These are phyloP conservation scores for Hesperia comma DNA, from an alignment of 2,888 invertebrate genomes.

Conservation along the genomic window DNA sequence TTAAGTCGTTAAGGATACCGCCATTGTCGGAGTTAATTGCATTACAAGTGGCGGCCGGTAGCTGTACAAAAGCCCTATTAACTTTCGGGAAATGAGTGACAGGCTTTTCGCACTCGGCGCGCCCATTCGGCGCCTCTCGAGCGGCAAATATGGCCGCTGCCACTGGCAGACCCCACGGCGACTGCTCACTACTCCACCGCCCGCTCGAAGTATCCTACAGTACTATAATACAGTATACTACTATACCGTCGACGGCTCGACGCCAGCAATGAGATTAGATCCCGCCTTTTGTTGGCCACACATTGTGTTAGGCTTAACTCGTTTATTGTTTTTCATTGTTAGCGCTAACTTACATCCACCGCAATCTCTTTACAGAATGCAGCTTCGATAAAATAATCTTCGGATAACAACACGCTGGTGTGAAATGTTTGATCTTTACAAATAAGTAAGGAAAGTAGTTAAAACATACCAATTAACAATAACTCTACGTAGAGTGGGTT, in stretches of 20 bases:
- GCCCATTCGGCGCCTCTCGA: conserved; percentile 65
- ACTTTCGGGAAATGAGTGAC: conserved; percentile 74
- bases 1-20: conserved; percentile 78
- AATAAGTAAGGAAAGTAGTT: too few relatives aligned
- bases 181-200: conserved; percentile 49
- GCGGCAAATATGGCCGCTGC: conserved; percentile 78
- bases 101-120: conserved; percentile 64
- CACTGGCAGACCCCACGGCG: conserved; percentile 72
- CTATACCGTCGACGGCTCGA: conserved; percentile 62
- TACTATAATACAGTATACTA: conserved; percentile 51
- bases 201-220: conserved; percentile 43
- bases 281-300: conserved; percentile 68
- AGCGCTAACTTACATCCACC: conserved; percentile 19
- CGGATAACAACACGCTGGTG: too few relatives aligned
- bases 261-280: conserved; percentile 73
- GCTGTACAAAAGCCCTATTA: conserved; percentile 78
- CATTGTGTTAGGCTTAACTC: conserved; percentile 75
- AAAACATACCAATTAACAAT: too few relatives aligned
- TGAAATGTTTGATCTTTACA: too few relatives aligned
- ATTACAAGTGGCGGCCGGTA: conserved; percentile 78
- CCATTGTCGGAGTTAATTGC: conserved; percentile 81
- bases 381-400: background rate
- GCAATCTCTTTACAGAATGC: conserved; percentile 8
- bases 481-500: too few relatives aligned
- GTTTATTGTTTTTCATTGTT: conserved; percentile 56